These are phyloP conservation scores for Morbakka virulenta DNA, from an alignment of 30 jellyfish, hydroid and myxozoan genomes.

Conservation along the genomic window DNA sequence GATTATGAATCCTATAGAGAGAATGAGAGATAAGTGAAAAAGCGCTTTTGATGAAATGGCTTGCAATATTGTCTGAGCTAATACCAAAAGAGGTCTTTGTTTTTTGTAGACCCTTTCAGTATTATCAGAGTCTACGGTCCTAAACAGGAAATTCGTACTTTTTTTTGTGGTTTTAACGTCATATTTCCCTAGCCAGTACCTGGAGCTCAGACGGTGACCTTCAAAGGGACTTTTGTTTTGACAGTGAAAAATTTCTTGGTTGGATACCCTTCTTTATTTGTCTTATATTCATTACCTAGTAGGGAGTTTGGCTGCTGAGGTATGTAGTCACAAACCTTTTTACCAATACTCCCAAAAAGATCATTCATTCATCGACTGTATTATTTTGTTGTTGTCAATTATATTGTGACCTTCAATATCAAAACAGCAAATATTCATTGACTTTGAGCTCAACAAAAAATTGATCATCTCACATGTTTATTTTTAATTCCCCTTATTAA, in stretches of 20 bases:
- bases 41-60: no score
- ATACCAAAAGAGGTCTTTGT: slow-evolving; percentile 43
- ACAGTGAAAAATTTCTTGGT: no score
- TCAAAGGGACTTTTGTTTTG: no score
- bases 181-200: no score
- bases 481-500: slow-evolving; percentile 8
- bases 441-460: slow-evolving; percentile 1
- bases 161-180: no score
- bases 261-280: no score
- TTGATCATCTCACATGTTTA: slow-evolving; percentile 28
- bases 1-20: no score
- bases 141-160: no score
- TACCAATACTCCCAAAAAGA: slow-evolving; percentile 26
- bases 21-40: no score
- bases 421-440: not conserved
- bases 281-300: slow-evolving; percentile 30
- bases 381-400: not conserved
- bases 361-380: slow-evolving; percentile 31
- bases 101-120: slow-evolving; percentile 32
- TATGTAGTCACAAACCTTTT: slow-evolving; percentile 28
- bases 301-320: slow-evolving; percentile 51
- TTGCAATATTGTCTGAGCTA: slow-evolving; percentile 33
- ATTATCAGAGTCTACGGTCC: slow-evolving; percentile 12
- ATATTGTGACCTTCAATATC: no score
- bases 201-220: no score